Evolutionary conservation across 1,140 invertebrate genomes (phyloP), one percentile per base, ranked within the genome.

Genomic region (Euglossa dilemma): DNA sequence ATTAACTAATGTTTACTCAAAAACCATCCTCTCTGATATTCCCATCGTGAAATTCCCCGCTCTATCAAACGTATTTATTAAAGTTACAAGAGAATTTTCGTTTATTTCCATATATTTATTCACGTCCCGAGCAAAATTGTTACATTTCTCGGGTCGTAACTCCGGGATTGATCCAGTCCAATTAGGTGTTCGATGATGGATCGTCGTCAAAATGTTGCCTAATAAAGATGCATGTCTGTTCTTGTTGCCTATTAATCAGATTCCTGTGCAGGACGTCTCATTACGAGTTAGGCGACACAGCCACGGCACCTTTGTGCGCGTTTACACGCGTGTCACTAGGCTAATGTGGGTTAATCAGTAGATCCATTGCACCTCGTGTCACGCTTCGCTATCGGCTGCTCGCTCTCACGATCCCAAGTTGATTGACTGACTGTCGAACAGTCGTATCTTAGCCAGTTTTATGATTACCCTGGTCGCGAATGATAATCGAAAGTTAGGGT

Each of bases 241-340:
- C 28, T 36, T 67, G 80, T 57, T 76, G 36, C 45, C 63, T 74
- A 82, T 82, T 64, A 82, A 76, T 82, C 72, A 74, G 63, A 76
- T 67, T 69, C 45, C 80, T 82, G 72, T 25, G 8, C 43, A 28
- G 80, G 72, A 82, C 52, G 80, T 76, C 80, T 82, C 52, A 76
- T 82, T 82, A 81, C 71, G 52, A 75, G 36, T 75, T 57, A 50
- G 50, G 28, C 72, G 18, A 28, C 20, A 47, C 18, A 57, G 63
- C 25, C 36, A 59, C 6, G 61, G 23, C 71, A 75, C 71, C 79
- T 82, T 76, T 76, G 72, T 75, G 25, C 72, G 63, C 61, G 80
- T 67, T 76, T 82, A 67, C 80, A 76, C 43, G 61, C 63, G 63
- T 76, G 80, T 67, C 72, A 47, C 52, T 82, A 8, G 52, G 72